These are phyloP conservation scores for Actias luna DNA, from an alignment of 2,888 invertebrate genomes.

Conservation along the genomic window DNA sequence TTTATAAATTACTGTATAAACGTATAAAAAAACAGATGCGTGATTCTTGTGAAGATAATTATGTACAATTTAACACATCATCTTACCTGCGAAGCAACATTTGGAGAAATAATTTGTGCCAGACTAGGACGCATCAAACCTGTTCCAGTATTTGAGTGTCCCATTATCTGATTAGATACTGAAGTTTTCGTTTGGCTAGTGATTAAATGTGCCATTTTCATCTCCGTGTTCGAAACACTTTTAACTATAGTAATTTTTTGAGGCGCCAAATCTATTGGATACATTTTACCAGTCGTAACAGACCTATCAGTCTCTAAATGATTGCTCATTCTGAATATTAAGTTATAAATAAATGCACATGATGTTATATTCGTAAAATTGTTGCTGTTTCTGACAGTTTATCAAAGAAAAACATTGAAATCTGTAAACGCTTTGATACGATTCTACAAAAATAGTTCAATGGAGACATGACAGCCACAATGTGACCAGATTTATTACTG, in stretches of 20 bases:
- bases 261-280: conserved; percentile 79
- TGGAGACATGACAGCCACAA: background rate
- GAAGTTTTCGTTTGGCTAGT: conserved; percentile 65
- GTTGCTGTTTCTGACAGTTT: background rate
- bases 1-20: background rate
- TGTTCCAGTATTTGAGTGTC: conserved; percentile 60
- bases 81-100: conserved; percentile 69
- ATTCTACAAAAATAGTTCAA: background rate
- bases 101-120: conserved; percentile 71
- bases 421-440: background rate
- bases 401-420: conserved; percentile 4
- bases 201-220: conserved; percentile 76
- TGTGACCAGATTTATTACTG: too few relatives aligned
- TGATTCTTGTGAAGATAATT: too few relatives aligned
- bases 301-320: conserved; percentile 82
- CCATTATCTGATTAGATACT: conserved; percentile 61
- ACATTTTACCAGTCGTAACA: conserved; percentile 78
- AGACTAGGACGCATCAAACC: conserved; percentile 70
- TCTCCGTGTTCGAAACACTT: conserved; percentile 67
- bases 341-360: conserved; percentile 10
- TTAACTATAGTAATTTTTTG: conserved; percentile 79
- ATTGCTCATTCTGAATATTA: conserved; percentile 61
- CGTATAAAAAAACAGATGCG: too few relatives aligned
- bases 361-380: background rate
- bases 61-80: background rate